These are phyloP conservation scores for Rattus rattus DNA, from an alignment of 2,113 vertebrate genomes.

Conservation along the genomic window DNA sequence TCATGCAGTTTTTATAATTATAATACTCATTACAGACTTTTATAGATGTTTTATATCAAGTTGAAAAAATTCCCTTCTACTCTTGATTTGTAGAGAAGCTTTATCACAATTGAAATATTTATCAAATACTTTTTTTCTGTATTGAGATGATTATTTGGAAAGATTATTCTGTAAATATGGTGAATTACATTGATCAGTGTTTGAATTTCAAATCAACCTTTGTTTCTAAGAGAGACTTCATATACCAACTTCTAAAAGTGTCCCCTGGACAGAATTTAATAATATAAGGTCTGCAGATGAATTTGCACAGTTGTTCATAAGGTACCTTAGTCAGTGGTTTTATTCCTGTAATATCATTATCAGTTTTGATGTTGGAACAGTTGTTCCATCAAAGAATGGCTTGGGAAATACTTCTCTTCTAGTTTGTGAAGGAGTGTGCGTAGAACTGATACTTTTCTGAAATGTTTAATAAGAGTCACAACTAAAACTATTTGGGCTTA, in stretches of 20 bases:
- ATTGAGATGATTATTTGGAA: not conserved
- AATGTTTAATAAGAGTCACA: conserved; percentile 32
- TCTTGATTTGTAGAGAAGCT: conserved; percentile 29
- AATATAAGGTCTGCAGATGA: not conserved
- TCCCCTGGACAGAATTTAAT: not conserved
- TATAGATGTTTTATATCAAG: not conserved
- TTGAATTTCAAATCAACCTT: conserved; percentile 56
- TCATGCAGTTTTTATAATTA: conserved; percentile 5
- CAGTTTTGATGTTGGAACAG: not conserved
- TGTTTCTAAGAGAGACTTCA: conserved; percentile 39
- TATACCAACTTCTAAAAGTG: not conserved
- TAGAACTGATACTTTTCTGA: not conserved
- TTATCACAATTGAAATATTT: conserved; percentile 27
- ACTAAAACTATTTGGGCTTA: not conserved
- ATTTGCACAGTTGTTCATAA: not conserved
- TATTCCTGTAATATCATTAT: conserved; percentile 21
- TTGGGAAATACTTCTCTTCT: not conserved
- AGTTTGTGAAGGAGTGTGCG: not conserved
- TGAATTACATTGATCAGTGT: conserved; percentile 3
- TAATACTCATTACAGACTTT: not conserved
- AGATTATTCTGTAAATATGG: conserved; percentile 29
- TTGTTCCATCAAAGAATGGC: not conserved
- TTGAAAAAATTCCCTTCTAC: not conserved
- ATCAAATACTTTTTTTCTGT: not conserved
- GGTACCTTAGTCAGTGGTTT: not conserved